Percentiles rank a stretch among this genome's conserved stretches.
Evolutionary conservation across 2,888 invertebrate genomes (phyloP).

Genomic region (Iphiclides podalirius): DNA sequence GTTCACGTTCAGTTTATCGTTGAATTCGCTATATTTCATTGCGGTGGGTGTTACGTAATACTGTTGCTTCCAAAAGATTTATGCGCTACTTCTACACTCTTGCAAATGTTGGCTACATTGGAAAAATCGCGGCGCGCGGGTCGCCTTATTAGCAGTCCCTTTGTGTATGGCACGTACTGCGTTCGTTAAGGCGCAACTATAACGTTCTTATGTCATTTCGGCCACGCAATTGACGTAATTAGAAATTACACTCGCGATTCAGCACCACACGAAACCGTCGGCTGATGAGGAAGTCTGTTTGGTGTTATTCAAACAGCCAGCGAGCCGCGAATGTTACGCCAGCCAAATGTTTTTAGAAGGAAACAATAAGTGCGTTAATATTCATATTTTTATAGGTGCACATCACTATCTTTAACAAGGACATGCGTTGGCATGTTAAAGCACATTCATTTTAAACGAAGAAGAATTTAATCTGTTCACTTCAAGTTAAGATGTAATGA

Average conservation of each 20-base stretch:
- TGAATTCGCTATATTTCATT: no score
- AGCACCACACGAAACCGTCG: constrained; percentile 42
- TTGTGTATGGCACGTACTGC: constrained; percentile 38
- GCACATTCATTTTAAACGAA: background rate
- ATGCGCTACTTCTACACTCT: constrained; percentile 15
- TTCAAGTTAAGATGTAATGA: no score
- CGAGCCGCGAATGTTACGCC: constrained; percentile 39
- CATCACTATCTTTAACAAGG: background rate
- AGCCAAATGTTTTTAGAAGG: constrained; percentile 14
- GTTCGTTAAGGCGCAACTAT: constrained; percentile 52
- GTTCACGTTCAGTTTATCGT: no score
- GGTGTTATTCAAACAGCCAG: constrained; percentile 47
- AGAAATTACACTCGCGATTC: constrained; percentile 58
- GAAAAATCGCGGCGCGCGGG: constrained; percentile 36
- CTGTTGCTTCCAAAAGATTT: no score
- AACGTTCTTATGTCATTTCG: constrained; percentile 71
- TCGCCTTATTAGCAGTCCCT: constrained; percentile 46
- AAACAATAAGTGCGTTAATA: background rate
- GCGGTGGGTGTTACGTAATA: no score
- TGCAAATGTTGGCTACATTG: constrained; percentile 31
- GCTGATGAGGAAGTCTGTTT: constrained; percentile 43
- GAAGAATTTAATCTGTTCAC: no score
- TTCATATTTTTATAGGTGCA: background rate
- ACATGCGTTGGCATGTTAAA: background rate
- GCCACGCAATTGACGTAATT: constrained; percentile 74